Percentiles rank a stretch among this genome's conserved stretches.
Evolutionary conservation across 1,140 invertebrate genomes (phyloP).

Genomic region (Eumeta japonica): DNA sequence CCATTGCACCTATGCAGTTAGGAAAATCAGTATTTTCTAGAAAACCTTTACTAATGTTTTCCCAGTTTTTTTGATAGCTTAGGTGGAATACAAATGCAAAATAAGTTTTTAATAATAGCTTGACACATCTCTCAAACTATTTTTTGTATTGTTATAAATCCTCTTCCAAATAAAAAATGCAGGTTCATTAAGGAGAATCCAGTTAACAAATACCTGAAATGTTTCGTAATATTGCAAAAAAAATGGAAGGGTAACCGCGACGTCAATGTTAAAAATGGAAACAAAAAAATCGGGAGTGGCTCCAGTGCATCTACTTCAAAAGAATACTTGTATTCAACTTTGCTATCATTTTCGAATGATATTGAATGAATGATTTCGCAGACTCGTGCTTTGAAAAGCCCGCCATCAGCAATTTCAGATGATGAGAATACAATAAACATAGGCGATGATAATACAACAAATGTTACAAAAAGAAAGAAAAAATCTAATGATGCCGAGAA

Average conservation of each 20-base stretch:
- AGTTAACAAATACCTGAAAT: constrained; percentile 11
- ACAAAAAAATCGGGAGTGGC: constrained; percentile 7
- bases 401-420: constrained; percentile 4
- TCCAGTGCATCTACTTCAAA: constrained; percentile 3
- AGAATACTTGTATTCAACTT: constrained; percentile 2
- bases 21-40: no score
- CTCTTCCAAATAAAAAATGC: constrained; percentile 12
- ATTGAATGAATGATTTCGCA: no score
- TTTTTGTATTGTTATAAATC: constrained; percentile 12
- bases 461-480: constrained; percentile 4
- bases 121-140: constrained; percentile 10
- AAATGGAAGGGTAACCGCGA: constrained; percentile 9
- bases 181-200: constrained; percentile 9
- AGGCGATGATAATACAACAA: constrained; percentile 2
- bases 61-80: constrained; percentile 8
- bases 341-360: constrained; percentile 2
- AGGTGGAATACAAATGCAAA: constrained; percentile 11
- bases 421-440: constrained; percentile 3
- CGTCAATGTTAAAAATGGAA: constrained; percentile 8
- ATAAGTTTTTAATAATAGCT: constrained; percentile 12
- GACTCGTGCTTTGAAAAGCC: constrained; percentile 2
- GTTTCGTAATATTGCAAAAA: constrained; percentile 6
- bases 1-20: no score
- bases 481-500: constrained; percentile 1
- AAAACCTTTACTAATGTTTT: constrained; percentile 10